Evolutionary conservation across 64 coral and sea anemone species (phyloP), one percentile per base, ranked within the genome.

Genomic region (Anthopleura sola): DNA sequence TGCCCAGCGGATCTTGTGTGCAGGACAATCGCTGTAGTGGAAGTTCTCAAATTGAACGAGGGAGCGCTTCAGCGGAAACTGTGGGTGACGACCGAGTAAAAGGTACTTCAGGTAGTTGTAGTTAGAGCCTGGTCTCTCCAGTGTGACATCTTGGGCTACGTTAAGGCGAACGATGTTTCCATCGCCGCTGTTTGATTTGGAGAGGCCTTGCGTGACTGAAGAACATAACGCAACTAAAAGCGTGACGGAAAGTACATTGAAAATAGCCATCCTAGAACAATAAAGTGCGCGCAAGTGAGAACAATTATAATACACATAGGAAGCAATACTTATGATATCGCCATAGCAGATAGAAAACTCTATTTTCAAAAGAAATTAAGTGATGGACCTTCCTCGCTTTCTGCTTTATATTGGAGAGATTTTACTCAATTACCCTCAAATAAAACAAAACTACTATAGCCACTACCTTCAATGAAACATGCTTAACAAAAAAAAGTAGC

Each of bases 11-110:
- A 91, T 71, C 6, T 91, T 38, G 32, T 2, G 11, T 14, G 75
- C 14, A 5, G 56, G 18, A 48, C 84, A 86, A 1, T n/a, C 3
- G 2, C 6, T 2, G 58, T 21, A 6, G 19, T 49, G 84, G 15
- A 86, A 84, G 50, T 81, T 39, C 56, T 90, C 88, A 90, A 94
- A 94, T 75, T 94, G 84, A 7, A 94, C 51, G 10, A 94, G 80
- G 0, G 93, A 87, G 21, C 93, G 88, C 80, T 94, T 94, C 55
- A 90, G 90, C 1, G 79, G 93, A 39, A 38, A 94, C 5, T 55
- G 17, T 19, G 93, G 85, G 11, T 78, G 84, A 24, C 54, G 81
- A 39, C 57, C 85, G 1, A 94, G 84, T 0, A 90, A 2, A 20
- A 94, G 62, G 31, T 37, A 94, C 10, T 23, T 57, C 6, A 82